phyloP scores from a whole-genome alignment of 2,113 vertebrate genomes.

The Callithrix jacchus region DNA sequence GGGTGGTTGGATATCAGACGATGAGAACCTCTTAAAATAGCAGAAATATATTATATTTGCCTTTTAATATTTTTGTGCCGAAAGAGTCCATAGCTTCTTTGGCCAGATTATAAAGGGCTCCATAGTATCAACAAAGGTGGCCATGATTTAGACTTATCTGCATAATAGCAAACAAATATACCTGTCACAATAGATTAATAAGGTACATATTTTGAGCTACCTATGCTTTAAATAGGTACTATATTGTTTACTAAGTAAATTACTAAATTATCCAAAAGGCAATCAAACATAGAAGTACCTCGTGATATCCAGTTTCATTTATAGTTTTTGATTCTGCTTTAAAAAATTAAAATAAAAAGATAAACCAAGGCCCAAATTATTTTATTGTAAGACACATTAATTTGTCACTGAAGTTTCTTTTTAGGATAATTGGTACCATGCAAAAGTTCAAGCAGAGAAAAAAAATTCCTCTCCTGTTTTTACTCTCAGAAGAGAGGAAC shows the following conservation, averaged over 20 bases:
- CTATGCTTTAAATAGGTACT: not conserved
- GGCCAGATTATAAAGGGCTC: not conserved
- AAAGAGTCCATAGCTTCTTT: not conserved
- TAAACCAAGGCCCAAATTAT: not conserved
- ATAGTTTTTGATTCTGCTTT: not conserved
- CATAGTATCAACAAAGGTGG: not conserved
- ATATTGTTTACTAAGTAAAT: not conserved
- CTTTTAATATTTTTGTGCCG: not conserved
- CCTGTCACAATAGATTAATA: not conserved
- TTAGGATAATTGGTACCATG: slow-evolving; percentile 1
- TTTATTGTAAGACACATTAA: not conserved
- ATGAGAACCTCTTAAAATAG: not conserved
- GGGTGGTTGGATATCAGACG: not conserved
- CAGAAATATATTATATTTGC: not conserved
- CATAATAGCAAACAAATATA: not conserved
- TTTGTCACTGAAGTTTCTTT: not conserved
- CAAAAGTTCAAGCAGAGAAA: not conserved
- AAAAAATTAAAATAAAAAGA: slow-evolving; percentile 18
- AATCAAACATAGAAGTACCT: not conserved
- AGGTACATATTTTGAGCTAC: not conserved
- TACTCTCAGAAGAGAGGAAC: not conserved
- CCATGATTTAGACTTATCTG: not conserved
- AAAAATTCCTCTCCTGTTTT: not conserved
- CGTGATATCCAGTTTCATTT: not conserved
- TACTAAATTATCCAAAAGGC: not conserved